phyloP scores from a whole-genome alignment of 2,888 invertebrate species.

The Metacarcinus magister region DNA sequence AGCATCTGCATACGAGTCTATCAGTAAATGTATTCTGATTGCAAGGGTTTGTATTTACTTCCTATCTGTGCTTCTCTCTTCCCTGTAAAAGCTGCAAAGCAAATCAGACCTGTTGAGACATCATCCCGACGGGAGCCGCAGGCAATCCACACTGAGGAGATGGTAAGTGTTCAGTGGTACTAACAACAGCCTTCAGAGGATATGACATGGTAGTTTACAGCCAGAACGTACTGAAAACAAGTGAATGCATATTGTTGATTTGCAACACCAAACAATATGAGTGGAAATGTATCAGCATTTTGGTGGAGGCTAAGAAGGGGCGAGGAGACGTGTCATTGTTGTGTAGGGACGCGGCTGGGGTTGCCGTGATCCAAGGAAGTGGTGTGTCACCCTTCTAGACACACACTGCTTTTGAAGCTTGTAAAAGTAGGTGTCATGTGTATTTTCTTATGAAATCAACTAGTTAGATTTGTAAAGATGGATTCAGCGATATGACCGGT shows the following conservation, averaged over 20 bases:
- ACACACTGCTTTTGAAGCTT: neutral
- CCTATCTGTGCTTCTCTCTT: neutral
- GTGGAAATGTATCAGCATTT: neutral
- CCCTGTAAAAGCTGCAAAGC: neutral
- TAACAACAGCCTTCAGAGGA: neutral
- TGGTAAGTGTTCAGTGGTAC: neutral
- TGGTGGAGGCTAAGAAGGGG: neutral
- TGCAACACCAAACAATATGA: neutral
- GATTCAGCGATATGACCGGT: neutral
- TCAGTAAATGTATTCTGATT: slow-evolving; percentile 6
- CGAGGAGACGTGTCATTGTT: neutral
- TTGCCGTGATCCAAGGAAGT: neutral
- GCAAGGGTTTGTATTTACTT: neutral
- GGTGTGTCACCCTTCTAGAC: neutral
- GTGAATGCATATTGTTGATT: neutral
- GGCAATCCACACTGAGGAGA: neutral
- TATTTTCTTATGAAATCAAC: neutral
- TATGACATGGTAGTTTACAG: neutral
- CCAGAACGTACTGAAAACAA: neutral
- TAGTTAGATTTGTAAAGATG: neutral
- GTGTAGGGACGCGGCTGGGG: neutral
- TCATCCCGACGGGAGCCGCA: neutral
- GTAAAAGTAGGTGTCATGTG: neutral
- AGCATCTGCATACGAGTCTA: slow-evolving; percentile 21
- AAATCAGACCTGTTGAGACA: neutral